Conservation (phyloP, 2,113 vertebrate species). For the Azemiops feae region DNA sequence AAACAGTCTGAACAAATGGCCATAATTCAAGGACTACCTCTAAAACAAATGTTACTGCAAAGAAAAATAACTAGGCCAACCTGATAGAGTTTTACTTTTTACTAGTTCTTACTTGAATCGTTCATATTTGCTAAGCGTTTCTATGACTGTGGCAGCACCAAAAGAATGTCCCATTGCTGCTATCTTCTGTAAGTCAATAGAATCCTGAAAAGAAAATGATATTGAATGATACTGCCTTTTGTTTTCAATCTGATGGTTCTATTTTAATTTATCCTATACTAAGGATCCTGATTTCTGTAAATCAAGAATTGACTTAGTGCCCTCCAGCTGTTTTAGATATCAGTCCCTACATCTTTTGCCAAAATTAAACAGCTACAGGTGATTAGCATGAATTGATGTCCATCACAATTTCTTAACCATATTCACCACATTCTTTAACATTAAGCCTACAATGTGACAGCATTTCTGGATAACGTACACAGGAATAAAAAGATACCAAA, state of each 20-base stretch:
- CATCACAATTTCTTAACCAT: not conserved
- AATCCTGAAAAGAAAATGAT: conserved; percentile 74
- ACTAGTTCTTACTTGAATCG: conserved; percentile 84
- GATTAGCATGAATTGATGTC: not conserved
- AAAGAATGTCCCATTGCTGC: conserved; percentile 93
- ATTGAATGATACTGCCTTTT: not conserved
- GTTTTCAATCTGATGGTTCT: not conserved
- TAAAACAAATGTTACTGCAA: not conserved
- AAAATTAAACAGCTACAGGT: not conserved
- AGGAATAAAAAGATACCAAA: not conserved
- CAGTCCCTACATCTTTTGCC: not conserved
- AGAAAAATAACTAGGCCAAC: not conserved
- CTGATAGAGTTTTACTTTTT: no score
- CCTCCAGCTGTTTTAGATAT: not conserved
- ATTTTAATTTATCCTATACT: not conserved
- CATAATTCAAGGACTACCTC: not conserved
- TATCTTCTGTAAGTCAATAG: conserved; percentile 82
- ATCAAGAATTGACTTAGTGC: not conserved
- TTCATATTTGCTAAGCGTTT: conserved; percentile 84
- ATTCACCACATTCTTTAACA: not conserved
- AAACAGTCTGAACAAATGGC: not conserved
- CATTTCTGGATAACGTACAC: not conserved
- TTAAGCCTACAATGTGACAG: not conserved
- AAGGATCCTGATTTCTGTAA: not conserved
- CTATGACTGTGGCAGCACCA: conserved; percentile 87